These are phyloP conservation scores for Dipodomys ordii DNA, from an alignment of 2,113 vertebrate species.

Conservation along the genomic window DNA sequence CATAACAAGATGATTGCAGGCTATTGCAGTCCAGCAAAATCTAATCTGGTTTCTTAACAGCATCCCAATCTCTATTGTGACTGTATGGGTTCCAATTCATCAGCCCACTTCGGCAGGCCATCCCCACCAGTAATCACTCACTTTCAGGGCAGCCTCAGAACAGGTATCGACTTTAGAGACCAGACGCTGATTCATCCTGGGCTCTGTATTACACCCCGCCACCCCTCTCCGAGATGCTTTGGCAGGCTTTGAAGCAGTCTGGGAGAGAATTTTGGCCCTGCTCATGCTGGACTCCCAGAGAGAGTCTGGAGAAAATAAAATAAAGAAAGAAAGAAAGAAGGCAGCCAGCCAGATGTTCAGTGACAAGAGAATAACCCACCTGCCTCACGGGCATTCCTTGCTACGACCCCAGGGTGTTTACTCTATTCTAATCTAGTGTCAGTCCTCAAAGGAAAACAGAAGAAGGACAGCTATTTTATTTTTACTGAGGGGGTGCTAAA, in stretches of 20 bases:
- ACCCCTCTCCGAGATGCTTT: background rate
- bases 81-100: constrained; percentile 64
- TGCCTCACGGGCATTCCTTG: rapidly evolving
- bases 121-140: constrained; percentile 59
- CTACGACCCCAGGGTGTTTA: background rate
- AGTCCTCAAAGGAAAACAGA: background rate
- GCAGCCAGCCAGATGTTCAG: background rate
- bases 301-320: background rate
- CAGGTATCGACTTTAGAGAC: constrained; percentile 61
- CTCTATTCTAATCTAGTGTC: too few species aligned
- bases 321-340: background rate
- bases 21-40: constrained; percentile 70
- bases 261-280: background rate
- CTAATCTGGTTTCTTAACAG: constrained; percentile 71
- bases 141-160: constrained; percentile 58
- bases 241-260: constrained; percentile 43
- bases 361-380: background rate
- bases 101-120: constrained; percentile 54
- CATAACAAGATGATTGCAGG: constrained; percentile 71
- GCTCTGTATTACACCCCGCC: background rate
- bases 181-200: constrained; percentile 46
- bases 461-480: rapidly evolving
- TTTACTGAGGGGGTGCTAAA: background rate
- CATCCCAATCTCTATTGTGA: background rate
- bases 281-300: background rate